A percentile compares a stretch with the other conserved stretches of the same genome.
These are phyloP conservation scores for Cladopsammia gracilis DNA, from an alignment of 64 coral and sea anemone genomes.

Conservation along the genomic window DNA sequence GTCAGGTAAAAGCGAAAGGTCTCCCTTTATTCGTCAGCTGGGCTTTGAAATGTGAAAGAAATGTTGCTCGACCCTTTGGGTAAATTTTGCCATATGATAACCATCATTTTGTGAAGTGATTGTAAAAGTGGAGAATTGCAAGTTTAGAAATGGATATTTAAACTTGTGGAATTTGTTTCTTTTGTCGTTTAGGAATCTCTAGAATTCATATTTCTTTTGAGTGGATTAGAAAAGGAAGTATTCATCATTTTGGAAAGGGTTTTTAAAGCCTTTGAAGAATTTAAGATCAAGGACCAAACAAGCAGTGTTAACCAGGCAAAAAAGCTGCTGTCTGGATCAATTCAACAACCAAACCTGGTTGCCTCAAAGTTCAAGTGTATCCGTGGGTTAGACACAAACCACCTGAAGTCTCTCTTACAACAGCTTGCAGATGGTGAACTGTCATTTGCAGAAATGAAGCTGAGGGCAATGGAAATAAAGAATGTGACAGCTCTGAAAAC, in stretches of 20 bases:
- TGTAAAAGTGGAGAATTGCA: no score
- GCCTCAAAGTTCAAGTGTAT: constrained; percentile 45
- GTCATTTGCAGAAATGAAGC: constrained; percentile 26
- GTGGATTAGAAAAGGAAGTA: neutral
- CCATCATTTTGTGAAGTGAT: no score
- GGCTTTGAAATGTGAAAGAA: no score
- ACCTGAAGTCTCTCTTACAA: neutral
- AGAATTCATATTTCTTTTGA: constrained; percentile 38
- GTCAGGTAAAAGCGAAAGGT: no score
- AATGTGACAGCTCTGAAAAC: neutral
- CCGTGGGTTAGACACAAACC: neutral
- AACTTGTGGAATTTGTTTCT: neutral
- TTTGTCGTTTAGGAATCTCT: constrained; percentile 23
- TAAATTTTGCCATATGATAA: no score
- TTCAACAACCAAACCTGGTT: constrained; percentile 11
- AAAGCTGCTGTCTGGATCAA: neutral
- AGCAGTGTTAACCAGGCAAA: neutral
- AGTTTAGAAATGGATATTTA: no score
- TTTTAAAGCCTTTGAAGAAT: neutral
- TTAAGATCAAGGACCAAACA: constrained; percentile 31
- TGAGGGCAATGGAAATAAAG: neutral
- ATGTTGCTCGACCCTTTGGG: no score
- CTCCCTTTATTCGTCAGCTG: no score
- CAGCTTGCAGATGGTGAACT: constrained; percentile 17
- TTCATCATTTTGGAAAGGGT: constrained; percentile 4